Evolutionary conservation across 2,888 invertebrate species (phyloP), one percentile per base, ranked within the genome.

Genomic region (Lordiphosa fenestrarum): DNA sequence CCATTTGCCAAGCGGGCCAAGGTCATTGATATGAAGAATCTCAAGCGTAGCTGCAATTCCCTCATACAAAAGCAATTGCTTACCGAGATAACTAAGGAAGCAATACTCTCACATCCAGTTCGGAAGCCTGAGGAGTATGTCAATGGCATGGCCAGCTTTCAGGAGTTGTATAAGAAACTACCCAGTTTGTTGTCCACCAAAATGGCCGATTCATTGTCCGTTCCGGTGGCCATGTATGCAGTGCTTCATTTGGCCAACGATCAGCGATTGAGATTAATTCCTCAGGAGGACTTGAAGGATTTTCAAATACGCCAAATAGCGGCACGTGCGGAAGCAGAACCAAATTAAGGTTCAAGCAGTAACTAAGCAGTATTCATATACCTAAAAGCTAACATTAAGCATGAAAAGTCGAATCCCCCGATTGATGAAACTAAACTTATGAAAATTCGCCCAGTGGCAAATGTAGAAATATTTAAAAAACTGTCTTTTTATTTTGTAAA

Each of bases 181-280:
- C 94, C 94, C 0, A 87, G 81, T 10, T 87, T 91, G 53, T 82
- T 95, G 38, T 90, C 92, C 0, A 87, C 90, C 7, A 91, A 91
- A 66, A 94, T 94, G 92, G 90, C 91, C 0, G 93, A 94, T 48
- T 93, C 95, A 21, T 90, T 97, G 49, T 95, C 94, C 84, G 92
- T 94, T 23, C 94, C 95, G 0, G 91, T 96, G 52, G 94, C 95
- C 0, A 93, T 96, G 87, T 92, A 95, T 21, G 94, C 96, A 0
- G 90, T 96, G 13, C 90, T 97, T 4, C 96, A 97, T 90, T 90
- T 97, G 73, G 94, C 95, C 2, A 97, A 97, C 86, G 96, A 97
- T 86, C 93, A 94, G 77, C 92, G 91, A 36, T 89, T 95, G 1
- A 85, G 91, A 36, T 85, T 94, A 21, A 90, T 91, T 70, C 91